Evolutionary conservation across 2,888 invertebrate genomes (phyloP).

Genomic region (Drosophila mettleri): DNA sequence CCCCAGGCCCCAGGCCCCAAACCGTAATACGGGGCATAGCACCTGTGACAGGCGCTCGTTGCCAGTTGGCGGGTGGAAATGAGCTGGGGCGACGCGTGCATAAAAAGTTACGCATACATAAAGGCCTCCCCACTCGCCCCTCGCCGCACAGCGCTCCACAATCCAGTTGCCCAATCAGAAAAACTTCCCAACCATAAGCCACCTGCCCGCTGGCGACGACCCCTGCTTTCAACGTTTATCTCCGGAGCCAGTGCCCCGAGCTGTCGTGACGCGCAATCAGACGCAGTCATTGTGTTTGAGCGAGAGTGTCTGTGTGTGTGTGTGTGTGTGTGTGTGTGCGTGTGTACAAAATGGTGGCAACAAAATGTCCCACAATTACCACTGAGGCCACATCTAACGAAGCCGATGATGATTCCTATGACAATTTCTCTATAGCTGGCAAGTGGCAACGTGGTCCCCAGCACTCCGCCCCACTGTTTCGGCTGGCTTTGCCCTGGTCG

Average conservation of each 20-base stretch:
- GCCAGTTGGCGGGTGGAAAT: constrained; percentile 13
- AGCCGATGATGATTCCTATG: constrained; percentile 84
- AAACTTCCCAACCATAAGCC: constrained; percentile 60
- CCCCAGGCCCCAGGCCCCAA: constrained; percentile 8
- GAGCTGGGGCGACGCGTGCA: constrained; percentile 53
- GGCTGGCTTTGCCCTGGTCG: constrained; percentile 27
- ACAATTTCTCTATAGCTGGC: constrained; percentile 81
- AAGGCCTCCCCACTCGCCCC: too few relatives aligned
- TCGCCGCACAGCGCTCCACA: not conserved
- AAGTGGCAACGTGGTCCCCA: constrained; percentile 66
- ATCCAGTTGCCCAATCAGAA: constrained; percentile 59
- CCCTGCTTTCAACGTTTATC: constrained; percentile 72
- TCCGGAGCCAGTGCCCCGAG: constrained; percentile 47
- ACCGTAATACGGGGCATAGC: constrained; percentile 25
- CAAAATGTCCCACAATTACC: constrained; percentile 85
- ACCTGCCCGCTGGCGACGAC: constrained; percentile 59
- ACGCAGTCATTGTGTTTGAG: constrained; percentile 66
- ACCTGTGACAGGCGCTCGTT: constrained; percentile 63
- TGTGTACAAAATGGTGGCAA: constrained; percentile 70
- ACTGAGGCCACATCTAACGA: constrained; percentile 85
- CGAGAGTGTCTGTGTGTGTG: constrained; percentile 41
- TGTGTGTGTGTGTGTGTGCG: constrained; percentile 27
- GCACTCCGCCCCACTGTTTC: constrained; percentile 17
- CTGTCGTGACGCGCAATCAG: constrained; percentile 67
- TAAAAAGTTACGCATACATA: constrained; percentile 76